Evolutionary conservation across 2,797 vertebrate species (phyloP), one percentile per base, ranked within the genome.

Genomic region (Sebastes steindachneri): DNA sequence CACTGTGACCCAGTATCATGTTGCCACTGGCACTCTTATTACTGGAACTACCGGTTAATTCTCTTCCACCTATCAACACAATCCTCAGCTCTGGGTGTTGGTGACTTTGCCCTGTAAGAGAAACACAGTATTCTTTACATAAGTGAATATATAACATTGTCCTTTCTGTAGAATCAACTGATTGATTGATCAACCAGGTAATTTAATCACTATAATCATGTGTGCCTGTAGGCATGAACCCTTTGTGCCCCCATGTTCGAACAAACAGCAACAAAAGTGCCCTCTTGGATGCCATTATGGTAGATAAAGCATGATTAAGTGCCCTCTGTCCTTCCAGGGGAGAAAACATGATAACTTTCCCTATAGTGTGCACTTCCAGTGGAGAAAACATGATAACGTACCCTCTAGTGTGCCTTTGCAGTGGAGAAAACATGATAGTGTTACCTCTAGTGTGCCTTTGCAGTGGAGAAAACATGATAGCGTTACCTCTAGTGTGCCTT

Each of bases 31-130:
- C 55, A 62, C 86, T 91, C 68, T 77, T 91, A 25, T 80, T 63
- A 86, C 92, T 86, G 55, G 53, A 2, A 0, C 15, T 2, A 35
- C 65, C 55, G 1, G 3, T 2, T 33, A 80, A 2, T 11, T 80
- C 0, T 80, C 82, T 88, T 71, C 86, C 88, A 33, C 92, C 91
- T 5, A 92, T 77, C 70, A 92, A 51, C 11, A 92, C 69, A 12
- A 91, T 80, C 79, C 83, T 89, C 25, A 90, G 8, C 14, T 88
- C 85, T 70, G 75, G 7, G 23, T 1, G 12, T 9, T 15, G 1
- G 0, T 23, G 28, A 9, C 7, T 66, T 51, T 67, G 4, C 7
- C 15, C 89, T 88, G 76, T 11, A 60, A 79, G 9, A 82, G 4
- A 84, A n/a, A 69, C n/a, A 2, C 26, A 73, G 0, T 12, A 33